phyloP scores from a whole-genome alignment of 2,113 vertebrate genomes.

The Excalfactoria chinensis region DNA sequence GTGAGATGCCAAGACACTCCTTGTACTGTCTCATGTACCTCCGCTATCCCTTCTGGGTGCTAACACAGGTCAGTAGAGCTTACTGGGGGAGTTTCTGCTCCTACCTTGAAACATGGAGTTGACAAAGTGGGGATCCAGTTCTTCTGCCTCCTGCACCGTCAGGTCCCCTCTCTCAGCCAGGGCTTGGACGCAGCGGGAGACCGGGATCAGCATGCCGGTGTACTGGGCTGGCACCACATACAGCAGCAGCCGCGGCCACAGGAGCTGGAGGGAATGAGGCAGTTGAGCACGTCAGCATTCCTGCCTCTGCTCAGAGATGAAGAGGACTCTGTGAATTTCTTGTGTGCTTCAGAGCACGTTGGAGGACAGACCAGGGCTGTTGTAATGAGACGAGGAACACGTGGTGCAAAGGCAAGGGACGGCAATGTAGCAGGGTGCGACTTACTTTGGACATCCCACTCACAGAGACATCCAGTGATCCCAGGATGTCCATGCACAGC shows the following conservation, averaged over 20 bases:
- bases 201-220: neutral
- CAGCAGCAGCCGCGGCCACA: neutral
- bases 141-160: neutral
- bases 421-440: no score
- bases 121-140: neutral
- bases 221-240: neutral
- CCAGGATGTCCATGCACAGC: no score
- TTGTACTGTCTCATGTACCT: no score
- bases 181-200: neutral
- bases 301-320: neutral
- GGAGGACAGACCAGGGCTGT: no score
- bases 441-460: no score
- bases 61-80: neutral
- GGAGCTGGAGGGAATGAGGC: neutral
- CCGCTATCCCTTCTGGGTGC: neutral
- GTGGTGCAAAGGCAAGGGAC: no score
- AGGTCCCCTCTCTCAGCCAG: neutral
- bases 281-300: neutral
- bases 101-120: neutral
- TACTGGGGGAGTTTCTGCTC: neutral
- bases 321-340: neutral
- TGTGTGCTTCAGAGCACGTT: neutral
- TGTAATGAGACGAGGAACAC: no score
- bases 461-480: no score
- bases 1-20: neutral